Percentiles rank a stretch among this genome's conserved stretches.
Evolutionary conservation across 2,113 vertebrate genomes (phyloP).

Genomic region (Plecturocebus donacophilus): DNA sequence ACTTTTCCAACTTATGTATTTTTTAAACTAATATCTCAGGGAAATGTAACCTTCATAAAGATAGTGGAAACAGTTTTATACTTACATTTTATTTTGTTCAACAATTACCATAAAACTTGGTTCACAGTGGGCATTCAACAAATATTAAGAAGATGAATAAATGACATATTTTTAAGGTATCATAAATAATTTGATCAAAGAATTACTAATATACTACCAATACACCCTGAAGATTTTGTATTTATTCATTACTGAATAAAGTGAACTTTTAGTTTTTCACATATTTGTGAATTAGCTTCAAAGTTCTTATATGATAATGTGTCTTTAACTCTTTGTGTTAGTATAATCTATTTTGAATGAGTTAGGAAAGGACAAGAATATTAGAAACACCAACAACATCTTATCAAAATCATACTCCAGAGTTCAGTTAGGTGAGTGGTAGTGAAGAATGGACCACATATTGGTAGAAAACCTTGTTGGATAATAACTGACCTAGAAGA

Average conservation of each 20-base stretch:
- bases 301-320: not conserved
- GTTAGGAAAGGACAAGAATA: not conserved
- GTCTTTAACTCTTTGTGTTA: not conserved
- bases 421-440: accelerated
- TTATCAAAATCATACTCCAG: not conserved
- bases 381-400: not conserved
- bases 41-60: not conserved
- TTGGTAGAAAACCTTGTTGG: not conserved
- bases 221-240: not conserved
- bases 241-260: not conserved
- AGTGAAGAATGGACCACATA: not conserved
- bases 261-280: not conserved
- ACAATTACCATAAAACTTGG: not conserved
- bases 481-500: not conserved
- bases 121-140: not conserved
- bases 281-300: not conserved
- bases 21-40: not conserved
- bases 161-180: not conserved
- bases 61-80: not conserved
- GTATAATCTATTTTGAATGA: not conserved
- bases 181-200: not conserved
- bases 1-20: not conserved
- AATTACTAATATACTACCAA: not conserved
- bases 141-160: not conserved
- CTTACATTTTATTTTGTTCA: not conserved